Evolutionary conservation across 2,888 invertebrate genomes (phyloP), one percentile per base, ranked within the genome.

Genomic region (Julus scanicus): DNA sequence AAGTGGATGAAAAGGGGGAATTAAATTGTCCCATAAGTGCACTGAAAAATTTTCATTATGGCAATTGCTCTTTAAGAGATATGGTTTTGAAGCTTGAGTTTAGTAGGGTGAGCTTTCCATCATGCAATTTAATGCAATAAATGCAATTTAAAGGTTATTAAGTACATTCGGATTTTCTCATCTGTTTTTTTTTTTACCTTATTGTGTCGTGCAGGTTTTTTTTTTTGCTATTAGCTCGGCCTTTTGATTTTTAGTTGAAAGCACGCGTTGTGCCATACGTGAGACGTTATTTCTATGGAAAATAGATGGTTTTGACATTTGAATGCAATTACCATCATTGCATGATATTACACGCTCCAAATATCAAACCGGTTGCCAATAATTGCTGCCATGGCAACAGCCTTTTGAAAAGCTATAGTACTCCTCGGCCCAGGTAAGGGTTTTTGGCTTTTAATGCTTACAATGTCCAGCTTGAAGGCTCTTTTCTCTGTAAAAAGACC

Each of bases 301-400:
- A 53, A 53, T 53, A 53, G 8, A 53, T 53, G 53, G 53, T 53
- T 53, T 53, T 53, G 53, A 53, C 53, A 53, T 53, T 53, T 53
- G 53, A 53, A 53, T 53, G 53, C 53, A 53, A 53, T 53, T 53
- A 53, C 53, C 53, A 53, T 53, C 53, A 53, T 53, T 53, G 53
- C 53, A 53, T 53, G 53, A 53, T 53, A 53, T 53, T 53, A 53
- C 17, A 53, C 53, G 53, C 53, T 53, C 53, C 53, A 53, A 53
- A 53, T 53, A 17, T 53, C 53, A 53, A 53, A 53, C 53, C 53
- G 53, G 53, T 53, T 53, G 53, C 53, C 53, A 53, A 53, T 53
- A 53, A 53, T 53, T 8, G 53, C 53, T 53, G 53, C 53, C 53
- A 53, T 53, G 53, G 53, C 53, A 53, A 53, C 53, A 53, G 53